Evolutionary conservation across 2,797 vertebrate species (phyloP), one percentile per base, ranked within the genome.

Genomic region (Epinephelus malabaricus): DNA sequence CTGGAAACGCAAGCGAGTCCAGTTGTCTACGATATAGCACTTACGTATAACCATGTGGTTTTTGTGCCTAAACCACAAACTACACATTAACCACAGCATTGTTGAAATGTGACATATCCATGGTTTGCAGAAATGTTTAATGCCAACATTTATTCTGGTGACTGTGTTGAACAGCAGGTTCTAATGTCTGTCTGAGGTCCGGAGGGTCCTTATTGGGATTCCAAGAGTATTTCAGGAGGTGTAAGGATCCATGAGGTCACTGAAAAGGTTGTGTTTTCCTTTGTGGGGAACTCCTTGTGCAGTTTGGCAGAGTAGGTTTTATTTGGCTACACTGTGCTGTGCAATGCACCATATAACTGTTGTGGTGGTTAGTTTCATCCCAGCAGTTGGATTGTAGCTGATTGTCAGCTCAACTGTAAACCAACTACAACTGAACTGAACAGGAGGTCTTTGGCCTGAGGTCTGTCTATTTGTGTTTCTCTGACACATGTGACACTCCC

Each of bases 381-480:
- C 45, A 54, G 45, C 21, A 27, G 8, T 17, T 25, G 30, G 3
- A 49, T 8, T 6, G 27, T 30, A 30, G 27, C 27, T 30, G 27
- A 6, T 30, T 8, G 15, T 53, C 62, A n/a, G 27, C 49, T 45
- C 12, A 73, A 60, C 60, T 55, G 4, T 59, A 6, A 70, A 50
- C 51, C 49, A 59, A 17, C 21, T 54, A 49, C 65, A 72, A 23
- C 64, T 43, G 15, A 82, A 11, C 64, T 25, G 23, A 49, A 62
- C 56, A 47, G 66, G 60, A 47, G 34, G 46, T 62, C 25, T 2
- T 21, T 11, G 38, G 46, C 53, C 50, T 60, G 38, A 56, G 3
- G 17, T 61, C 54, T 54, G 58, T 76, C 77, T 77, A n/a, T 81
- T 62, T 73, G 58, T 65, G 76, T 76, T 47, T 60, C n/a, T 56